These are phyloP conservation scores for Drosophila seguyi DNA, from an alignment of 1,140 invertebrate species.

Conservation along the genomic window DNA sequence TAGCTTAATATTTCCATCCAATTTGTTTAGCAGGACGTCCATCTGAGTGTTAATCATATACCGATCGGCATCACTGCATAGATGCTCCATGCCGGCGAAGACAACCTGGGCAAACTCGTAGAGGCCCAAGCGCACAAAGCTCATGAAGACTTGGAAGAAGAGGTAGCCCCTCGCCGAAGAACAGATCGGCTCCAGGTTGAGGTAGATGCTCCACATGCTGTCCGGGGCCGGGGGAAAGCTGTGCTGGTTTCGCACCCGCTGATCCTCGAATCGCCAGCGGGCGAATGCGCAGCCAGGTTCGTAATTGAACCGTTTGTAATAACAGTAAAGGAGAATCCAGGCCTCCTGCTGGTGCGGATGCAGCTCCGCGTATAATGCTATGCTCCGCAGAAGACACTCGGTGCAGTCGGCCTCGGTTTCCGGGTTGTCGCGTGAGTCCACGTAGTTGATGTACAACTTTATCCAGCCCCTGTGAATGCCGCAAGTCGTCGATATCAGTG, in stretches of 20 bases:
- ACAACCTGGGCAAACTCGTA: conserved; percentile 68
- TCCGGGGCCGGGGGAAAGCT: neutral
- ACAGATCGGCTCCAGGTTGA: conserved; percentile 25
- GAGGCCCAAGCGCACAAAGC: conserved; percentile 58
- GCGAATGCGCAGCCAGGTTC: conserved; percentile 54
- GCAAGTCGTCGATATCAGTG: neutral
- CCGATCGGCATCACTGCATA: conserved; percentile 38
- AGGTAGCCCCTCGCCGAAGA: neutral
- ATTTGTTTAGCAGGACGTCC: conserved; percentile 34
- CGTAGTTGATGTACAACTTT: conserved; percentile 47
- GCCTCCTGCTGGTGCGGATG: conserved; percentile 27
- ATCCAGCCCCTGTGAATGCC: conserved; percentile 57
- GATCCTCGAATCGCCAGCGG: conserved; percentile 51
- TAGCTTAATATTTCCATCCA: conserved; percentile 24
- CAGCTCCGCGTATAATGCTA: conserved; percentile 26
- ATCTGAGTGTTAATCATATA: conserved; percentile 63
- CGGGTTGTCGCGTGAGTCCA: conserved; percentile 45
- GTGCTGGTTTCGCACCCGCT: neutral
- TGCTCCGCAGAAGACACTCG: conserved; percentile 56
- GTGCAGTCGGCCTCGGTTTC: conserved; percentile 50
- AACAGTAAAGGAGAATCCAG: conserved; percentile 69
- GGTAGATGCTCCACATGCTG: conserved; percentile 42
- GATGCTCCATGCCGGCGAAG: conserved; percentile 35
- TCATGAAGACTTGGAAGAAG: conserved; percentile 49
- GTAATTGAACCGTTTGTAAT: conserved; percentile 60